Percentiles rank a stretch among this genome's conserved stretches.
Conservation (phyloP, 2,113 vertebrate genomes). For the Budorcas taxicolor region DNA sequence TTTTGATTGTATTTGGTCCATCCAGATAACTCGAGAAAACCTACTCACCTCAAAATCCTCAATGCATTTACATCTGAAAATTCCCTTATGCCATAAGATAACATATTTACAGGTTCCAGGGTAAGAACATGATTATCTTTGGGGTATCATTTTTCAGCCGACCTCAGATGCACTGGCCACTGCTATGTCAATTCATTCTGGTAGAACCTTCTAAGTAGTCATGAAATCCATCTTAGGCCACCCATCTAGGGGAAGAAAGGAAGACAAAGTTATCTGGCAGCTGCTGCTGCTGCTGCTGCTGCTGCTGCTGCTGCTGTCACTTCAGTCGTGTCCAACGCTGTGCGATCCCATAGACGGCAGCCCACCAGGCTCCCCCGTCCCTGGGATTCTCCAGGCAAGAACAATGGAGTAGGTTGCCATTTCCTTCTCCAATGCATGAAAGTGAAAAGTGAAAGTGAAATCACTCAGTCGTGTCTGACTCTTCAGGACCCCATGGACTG, state of each 20-base stretch:
- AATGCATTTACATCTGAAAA: not conserved
- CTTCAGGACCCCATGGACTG: too few relatives aligned
- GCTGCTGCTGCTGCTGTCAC: too few relatives aligned
- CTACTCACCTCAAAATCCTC: not conserved
- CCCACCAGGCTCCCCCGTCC: too few relatives aligned
- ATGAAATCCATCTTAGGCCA: not conserved
- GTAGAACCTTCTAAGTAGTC: not conserved
- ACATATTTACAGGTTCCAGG: not conserved
- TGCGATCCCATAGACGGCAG: too few relatives aligned
- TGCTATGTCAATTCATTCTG: not conserved
- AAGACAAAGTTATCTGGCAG: not conserved
- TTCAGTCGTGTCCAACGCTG: too few relatives aligned
- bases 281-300: too few relatives aligned
- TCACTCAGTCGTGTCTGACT: accelerated
- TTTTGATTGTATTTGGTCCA: not conserved
- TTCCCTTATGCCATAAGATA: not conserved
- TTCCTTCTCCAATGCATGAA: too few relatives aligned
- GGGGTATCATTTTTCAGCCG: not conserved
- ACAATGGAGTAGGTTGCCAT: too few relatives aligned
- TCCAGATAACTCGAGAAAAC: not conserved
- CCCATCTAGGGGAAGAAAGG: not conserved
- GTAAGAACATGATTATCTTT: not conserved
- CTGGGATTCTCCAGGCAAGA: too few relatives aligned
- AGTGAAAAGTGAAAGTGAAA: too few relatives aligned
- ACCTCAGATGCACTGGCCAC: not conserved